Evolutionary conservation across 1,140 invertebrate species (phyloP), one percentile per base, ranked within the genome.

Genomic region (Platorchestia sp.): DNA sequence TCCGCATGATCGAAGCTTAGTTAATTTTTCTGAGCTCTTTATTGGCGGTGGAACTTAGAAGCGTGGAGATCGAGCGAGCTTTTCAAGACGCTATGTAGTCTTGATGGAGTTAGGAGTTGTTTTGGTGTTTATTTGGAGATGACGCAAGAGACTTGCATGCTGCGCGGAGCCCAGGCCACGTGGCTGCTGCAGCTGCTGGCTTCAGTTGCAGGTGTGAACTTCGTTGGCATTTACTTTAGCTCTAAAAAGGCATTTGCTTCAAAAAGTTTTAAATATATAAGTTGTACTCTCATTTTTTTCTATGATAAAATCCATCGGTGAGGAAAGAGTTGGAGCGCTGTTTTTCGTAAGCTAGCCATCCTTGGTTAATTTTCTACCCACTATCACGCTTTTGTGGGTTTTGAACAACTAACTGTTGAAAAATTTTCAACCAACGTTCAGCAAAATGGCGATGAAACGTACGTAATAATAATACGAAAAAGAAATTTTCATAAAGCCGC

Each of bases 61-160:
- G 36, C 59, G 3, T 10, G 7, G 59, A 75, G 59, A 75, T 10
- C 59, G 27, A 75, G 59, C 59, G 27, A 3, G 59, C 59, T 27
- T 75, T 27, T 10, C 14, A 75, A 75, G 59, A 75, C 59, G 59
- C 59, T 3, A 27, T 75, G 59, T 75, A 75, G 59, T 75, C 10
- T 75, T 75, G 87, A 22, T 42, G 87, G 7, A 89, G 36, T 93
- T 93, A 47, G 7, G 91, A 47, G 43, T 93, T 93, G 91, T 93
- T 93, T 45, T 47, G 91, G 6, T 93, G 91, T 93, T 93, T 93
- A 93, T 93, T 93, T 45, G 44, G 91, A 10, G 41, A 93, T 42
- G 91, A 45, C 44, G 91, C 91, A 47, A 93, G 91, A 93, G 91
- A 93, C 91, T 93, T 93, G 91, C 91, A 93, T 93, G 91, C 91